Percentiles rank a stretch among this genome's conserved stretches.
These are phyloP conservation scores for Blastobasis adustella DNA, from an alignment of 2,888 invertebrate species.

Conservation along the genomic window DNA sequence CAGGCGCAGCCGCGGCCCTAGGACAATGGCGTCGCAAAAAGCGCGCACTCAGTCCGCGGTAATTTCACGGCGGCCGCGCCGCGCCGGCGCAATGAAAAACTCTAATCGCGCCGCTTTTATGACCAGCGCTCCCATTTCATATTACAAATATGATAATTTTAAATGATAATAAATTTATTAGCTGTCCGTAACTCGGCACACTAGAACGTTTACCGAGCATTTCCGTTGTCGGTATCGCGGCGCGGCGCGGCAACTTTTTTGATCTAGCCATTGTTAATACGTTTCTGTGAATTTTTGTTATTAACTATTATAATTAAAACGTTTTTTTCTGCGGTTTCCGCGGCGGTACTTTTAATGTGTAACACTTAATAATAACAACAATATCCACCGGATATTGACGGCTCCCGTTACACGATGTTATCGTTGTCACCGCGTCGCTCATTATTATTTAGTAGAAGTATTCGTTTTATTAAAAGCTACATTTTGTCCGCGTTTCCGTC, in stretches of 20 bases:
- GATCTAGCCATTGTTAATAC: conserved; percentile 24
- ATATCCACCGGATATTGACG: conserved; percentile 5
- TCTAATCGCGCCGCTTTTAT: conserved; percentile 44
- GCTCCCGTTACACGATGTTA: background rate
- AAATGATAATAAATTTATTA: conserved; percentile 51
- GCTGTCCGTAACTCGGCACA: conserved; percentile 28
- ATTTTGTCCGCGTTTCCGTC: too few relatives aligned
- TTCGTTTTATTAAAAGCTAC: too few relatives aligned
- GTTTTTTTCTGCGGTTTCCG: conserved; percentile 20
- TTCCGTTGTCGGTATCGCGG: conserved; percentile 49
- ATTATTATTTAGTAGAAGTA: too few relatives aligned
- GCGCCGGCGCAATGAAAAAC: conserved; percentile 46
- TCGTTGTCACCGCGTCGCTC: too few relatives aligned
- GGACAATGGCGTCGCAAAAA: too few relatives aligned
- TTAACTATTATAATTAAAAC: conserved; percentile 36
- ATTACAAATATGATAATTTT: conserved; percentile 55
- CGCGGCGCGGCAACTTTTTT: conserved; percentile 24
- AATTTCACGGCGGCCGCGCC: conserved; percentile 52
- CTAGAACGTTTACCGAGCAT: conserved; percentile 52
- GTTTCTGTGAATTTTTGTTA: conserved; percentile 44
- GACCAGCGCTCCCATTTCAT: conserved; percentile 39
- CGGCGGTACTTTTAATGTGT: conserved; percentile 12
- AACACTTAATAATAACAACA: conserved; percentile 1
- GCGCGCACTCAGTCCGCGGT: conserved; percentile 22
- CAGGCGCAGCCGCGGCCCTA: too few relatives aligned